phyloP scores from a whole-genome alignment of 2,888 invertebrate species.

The Podotricha telesiphe region DNA sequence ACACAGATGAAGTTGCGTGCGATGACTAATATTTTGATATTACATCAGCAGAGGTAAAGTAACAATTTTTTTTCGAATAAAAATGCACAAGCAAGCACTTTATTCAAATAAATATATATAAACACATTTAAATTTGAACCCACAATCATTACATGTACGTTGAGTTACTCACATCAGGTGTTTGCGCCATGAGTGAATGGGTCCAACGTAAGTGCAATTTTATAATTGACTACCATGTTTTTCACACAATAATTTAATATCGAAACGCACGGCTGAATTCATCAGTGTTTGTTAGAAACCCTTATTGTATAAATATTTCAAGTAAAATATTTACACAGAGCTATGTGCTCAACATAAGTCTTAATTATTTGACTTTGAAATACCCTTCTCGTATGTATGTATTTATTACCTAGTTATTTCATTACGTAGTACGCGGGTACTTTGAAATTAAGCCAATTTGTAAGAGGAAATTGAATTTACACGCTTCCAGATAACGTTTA shows the following conservation, averaged over 20 bases:
- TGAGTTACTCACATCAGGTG: not conserved
- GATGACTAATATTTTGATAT: no score
- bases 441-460: slow-evolving; percentile 1
- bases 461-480: slow-evolving; percentile 7
- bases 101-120: no score
- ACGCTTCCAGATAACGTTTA: not conserved
- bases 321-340: not conserved
- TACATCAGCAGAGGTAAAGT: no score
- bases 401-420: not conserved
- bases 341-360: not conserved
- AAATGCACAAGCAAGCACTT: no score
- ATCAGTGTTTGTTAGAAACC: not conserved
- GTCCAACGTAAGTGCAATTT: not conserved
- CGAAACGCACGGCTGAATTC: not conserved
- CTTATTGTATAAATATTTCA: not conserved
- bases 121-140: not conserved
- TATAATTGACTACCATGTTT: not conserved
- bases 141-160: not conserved
- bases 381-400: not conserved
- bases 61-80: no score
- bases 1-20: no score
- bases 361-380: slow-evolving; percentile 8
- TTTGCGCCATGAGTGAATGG: not conserved
- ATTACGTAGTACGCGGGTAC: not conserved
- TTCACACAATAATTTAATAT: not conserved